Evolutionary conservation across 2,888 invertebrate species (phyloP).

Genomic region (Miltochrista miniata): DNA sequence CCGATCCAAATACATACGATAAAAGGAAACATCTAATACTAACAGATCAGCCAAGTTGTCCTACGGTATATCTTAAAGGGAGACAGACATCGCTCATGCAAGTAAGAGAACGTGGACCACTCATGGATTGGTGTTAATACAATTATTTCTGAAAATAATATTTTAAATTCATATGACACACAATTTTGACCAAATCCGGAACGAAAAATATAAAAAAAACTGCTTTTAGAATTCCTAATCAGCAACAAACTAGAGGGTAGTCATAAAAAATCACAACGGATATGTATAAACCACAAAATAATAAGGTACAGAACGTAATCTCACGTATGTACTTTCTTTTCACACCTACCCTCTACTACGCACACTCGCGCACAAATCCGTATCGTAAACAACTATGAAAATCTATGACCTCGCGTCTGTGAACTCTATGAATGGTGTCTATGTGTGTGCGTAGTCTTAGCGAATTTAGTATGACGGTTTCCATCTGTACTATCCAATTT

Average conservation of each 20-base stretch:
- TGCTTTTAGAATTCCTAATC: background rate
- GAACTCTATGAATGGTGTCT: no score
- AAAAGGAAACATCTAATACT: constrained; percentile 48
- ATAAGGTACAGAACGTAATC: no score
- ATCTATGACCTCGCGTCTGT: no score
- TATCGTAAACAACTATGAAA: no score
- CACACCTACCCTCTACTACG: no score
- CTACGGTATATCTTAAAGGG: constrained; percentile 51
- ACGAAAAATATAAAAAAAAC: background rate
- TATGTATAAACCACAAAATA: no score
- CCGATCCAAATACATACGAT: constrained; percentile 12
- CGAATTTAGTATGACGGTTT: no score
- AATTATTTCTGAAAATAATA: constrained; percentile 14
- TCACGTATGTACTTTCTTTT: no score
- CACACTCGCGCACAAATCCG: no score
- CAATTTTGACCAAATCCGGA: background rate
- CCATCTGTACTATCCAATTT: no score
- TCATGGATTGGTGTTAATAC: constrained; percentile 32
- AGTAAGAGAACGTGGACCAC: constrained; percentile 54
- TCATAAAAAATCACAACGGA: background rate
- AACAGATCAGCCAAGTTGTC: constrained; percentile 65
- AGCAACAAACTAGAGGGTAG: no score
- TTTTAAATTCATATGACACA: background rate
- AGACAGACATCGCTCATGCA: constrained; percentile 68
- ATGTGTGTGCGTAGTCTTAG: no score